These are phyloP conservation scores for Ceyx cyanopectus DNA, from an alignment of 2,113 vertebrate genomes.

Conservation along the genomic window DNA sequence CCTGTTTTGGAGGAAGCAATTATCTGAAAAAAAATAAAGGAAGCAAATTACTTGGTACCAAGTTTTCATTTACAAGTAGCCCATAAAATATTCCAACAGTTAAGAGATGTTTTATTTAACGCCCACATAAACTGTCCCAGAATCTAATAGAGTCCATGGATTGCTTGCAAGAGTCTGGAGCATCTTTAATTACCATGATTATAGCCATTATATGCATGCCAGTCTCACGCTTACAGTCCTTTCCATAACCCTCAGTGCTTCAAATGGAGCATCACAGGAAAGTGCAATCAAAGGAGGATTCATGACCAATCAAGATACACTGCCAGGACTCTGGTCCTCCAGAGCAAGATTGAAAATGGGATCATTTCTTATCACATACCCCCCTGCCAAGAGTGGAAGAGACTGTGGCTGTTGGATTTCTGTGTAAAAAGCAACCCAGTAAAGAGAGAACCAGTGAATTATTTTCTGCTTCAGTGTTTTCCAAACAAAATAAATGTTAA, in stretches of 20 bases:
- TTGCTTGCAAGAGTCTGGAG: not conserved
- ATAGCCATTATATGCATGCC: not conserved
- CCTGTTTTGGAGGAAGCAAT: not conserved
- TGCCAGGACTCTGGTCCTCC: not conserved
- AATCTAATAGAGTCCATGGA: not conserved
- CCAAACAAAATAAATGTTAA: not conserved
- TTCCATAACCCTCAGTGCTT: not conserved
- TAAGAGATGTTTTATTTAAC: not conserved
- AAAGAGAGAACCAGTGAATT: not conserved
- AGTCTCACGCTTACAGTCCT: not conserved
- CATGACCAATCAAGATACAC: not conserved
- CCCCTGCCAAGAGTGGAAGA: not conserved
- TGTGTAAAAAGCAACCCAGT: not conserved
- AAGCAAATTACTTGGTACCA: not conserved
- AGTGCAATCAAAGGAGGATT: not conserved
- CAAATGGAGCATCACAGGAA: not conserved
- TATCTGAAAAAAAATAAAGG: not conserved
- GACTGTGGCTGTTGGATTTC: not conserved
- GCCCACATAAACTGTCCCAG: not conserved
- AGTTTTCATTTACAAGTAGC: not conserved
- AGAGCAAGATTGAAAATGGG: not conserved
- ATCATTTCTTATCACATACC: not conserved
- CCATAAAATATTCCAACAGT: not conserved
- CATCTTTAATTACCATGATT: not conserved
- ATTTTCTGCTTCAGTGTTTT: not conserved